Evolutionary conservation across 2,888 invertebrate species (phyloP).

Genomic region (Syritta pipiens): DNA sequence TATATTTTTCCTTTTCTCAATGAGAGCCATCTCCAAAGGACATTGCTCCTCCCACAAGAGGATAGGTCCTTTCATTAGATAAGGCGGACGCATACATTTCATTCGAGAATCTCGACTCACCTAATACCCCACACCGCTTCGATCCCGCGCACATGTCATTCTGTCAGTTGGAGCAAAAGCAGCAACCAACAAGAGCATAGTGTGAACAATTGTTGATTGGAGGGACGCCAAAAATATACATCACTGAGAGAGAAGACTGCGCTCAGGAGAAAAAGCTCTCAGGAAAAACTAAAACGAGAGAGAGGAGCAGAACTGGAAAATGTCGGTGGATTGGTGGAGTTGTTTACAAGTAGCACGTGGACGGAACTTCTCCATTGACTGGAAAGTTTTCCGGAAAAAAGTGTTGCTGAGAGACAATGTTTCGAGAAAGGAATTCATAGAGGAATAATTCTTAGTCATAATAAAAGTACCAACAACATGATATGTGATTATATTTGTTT

Average conservation of each 20-base stretch:
- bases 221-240: constrained; percentile 56
- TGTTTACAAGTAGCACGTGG: constrained; percentile 65
- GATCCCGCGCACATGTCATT: constrained; percentile 66
- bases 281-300: constrained; percentile 14
- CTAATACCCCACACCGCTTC: constrained; percentile 56
- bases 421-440: not conserved
- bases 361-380: constrained; percentile 28
- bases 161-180: constrained; percentile 58
- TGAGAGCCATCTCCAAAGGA: constrained; percentile 57
- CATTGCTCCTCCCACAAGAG: constrained; percentile 67
- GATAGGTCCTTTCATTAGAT: constrained; percentile 66
- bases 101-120: constrained; percentile 65
- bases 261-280: constrained; percentile 52
- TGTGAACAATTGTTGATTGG: constrained; percentile 68
- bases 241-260: constrained; percentile 20
- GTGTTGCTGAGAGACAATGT: constrained; percentile 21
- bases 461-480: too few relatives aligned
- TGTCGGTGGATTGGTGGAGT: constrained; percentile 13
- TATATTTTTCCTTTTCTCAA: constrained; percentile 11
- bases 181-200: constrained; percentile 52
- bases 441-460: too few relatives aligned
- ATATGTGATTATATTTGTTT: too few relatives aligned
- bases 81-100: constrained; percentile 64
- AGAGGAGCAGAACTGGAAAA: constrained; percentile 11
- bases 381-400: constrained; percentile 27